These are phyloP conservation scores for Columba janthina DNA, from an alignment of 2,113 vertebrate species.

Conservation along the genomic window DNA sequence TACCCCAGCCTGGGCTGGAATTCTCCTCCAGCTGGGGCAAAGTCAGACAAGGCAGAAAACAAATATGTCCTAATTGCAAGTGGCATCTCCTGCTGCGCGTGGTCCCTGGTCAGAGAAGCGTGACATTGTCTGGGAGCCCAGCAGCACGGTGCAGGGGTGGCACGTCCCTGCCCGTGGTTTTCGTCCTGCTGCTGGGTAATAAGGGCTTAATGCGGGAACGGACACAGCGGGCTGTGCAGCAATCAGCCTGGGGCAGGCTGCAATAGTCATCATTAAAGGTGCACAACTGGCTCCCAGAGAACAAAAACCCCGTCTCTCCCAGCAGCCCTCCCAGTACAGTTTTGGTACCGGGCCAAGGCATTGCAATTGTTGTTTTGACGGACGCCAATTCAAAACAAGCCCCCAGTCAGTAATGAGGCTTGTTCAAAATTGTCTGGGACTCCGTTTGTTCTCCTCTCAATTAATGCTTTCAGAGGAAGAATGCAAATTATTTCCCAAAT, in stretches of 20 bases:
- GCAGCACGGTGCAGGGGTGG: fast-evolving
- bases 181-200: background rate
- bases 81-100: conserved; percentile 45
- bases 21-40: background rate
- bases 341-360: conserved; percentile 15
- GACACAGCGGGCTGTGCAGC: conserved; percentile 24
- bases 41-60: background rate
- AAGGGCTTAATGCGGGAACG: background rate
- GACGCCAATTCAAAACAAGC: background rate
- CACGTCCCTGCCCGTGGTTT: background rate
- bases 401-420: conserved; percentile 18
- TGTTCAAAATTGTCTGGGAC: conserved; percentile 13
- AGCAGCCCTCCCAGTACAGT: background rate
- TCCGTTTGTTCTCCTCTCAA: conserved; percentile 53
- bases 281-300: background rate
- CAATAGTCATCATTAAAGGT: background rate
- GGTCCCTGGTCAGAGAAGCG: background rate
- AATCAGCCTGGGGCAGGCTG: background rate
- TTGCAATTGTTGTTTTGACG: background rate
- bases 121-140: conserved; percentile 35
- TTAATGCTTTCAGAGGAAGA: conserved; percentile 56
- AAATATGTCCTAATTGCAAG: conserved; percentile 33
- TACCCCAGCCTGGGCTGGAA: background rate
- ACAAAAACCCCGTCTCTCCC: background rate
- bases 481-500: conserved; percentile 57